Conservation (phyloP, 2,888 invertebrate species). For the Epirrita christyi region DNA sequence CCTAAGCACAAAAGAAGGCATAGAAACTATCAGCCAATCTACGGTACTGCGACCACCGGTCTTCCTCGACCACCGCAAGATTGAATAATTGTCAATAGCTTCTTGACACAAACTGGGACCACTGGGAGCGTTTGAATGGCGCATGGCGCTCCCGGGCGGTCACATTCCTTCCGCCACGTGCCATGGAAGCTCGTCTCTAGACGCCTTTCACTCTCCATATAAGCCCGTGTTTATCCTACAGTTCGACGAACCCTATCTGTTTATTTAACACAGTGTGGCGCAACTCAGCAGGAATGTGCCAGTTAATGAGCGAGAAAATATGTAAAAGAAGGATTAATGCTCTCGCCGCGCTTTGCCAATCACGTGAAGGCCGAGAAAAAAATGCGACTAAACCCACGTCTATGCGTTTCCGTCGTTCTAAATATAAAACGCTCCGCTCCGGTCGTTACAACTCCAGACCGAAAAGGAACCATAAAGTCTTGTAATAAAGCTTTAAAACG, state of each 20-base stretch:
- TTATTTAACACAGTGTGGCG: slow-evolving; percentile 59
- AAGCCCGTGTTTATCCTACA: slow-evolving; percentile 60
- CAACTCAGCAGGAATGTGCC: slow-evolving; percentile 40
- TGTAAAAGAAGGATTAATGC: slow-evolving; percentile 47
- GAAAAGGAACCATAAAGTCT: slow-evolving; percentile 56
- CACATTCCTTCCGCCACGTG: slow-evolving; percentile 61
- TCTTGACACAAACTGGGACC: slow-evolving; percentile 15
- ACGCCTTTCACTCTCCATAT: slow-evolving; percentile 71
- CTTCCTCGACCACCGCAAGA: slow-evolving; percentile 18
- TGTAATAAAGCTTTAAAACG: slow-evolving; percentile 45
- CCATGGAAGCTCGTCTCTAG: slow-evolving; percentile 47
- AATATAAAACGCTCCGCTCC: slow-evolving; percentile 67
- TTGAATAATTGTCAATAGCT: slow-evolving; percentile 31
- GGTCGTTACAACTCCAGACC: slow-evolving; percentile 37
- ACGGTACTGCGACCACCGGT: slow-evolving; percentile 11
- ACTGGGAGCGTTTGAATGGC: slow-evolving; percentile 50
- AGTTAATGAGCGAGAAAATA: slow-evolving; percentile 60
- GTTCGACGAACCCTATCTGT: slow-evolving; percentile 65
- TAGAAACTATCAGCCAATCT: not conserved
- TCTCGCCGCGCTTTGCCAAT: slow-evolving; percentile 69
- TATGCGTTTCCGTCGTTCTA: slow-evolving; percentile 78
- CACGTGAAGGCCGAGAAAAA: slow-evolving; percentile 75
- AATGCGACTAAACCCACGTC: slow-evolving; percentile 47
- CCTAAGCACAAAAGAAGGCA: not conserved
- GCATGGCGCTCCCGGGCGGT: slow-evolving; percentile 45